Evolutionary conservation across 2,888 invertebrate species (phyloP), one percentile per base, ranked within the genome.

Genomic region (Syrphus vitripennis): DNA sequence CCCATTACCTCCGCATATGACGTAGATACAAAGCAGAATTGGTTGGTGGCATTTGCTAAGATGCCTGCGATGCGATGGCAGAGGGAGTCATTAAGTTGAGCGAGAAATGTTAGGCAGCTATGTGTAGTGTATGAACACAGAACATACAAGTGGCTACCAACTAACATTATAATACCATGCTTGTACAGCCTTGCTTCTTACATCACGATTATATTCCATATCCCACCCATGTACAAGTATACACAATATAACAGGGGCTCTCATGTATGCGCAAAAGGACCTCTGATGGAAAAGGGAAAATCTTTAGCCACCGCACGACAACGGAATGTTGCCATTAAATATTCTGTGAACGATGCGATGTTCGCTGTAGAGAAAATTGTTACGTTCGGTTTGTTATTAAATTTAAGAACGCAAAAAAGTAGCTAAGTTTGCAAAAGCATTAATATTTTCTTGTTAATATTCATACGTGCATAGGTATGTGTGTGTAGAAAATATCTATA

Each of bases 331-430:
- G 31, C 53, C 53, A 57, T 55, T 57, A 67, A 57, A 67, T 63
- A 71, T 78, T 71, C 26, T 40, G 37, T 48, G 76, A 75, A 76
- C 42, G 37, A 76, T 63, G 37, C 42, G 37, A 76, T 63, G 37
- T 76, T 37, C 45, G 40, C 76, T 70, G n/a, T 12, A 55, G 55
- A 53, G 55, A 70, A n/a, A 29, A 81, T 63, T 61, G 45, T 70
- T 76, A 69, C 69, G 45, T 75, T 53, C n/a, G 48, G 65, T 42
- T 61, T 75, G 67, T 69, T 80, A 69, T 61, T 37, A 75, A 53
- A 75, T 53, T 61, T 53, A 29, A 69, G 59, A 42, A 50, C 26
- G 12, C 5, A 40, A 26, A 69, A 34, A 57, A 67, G n/a, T 21
- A 29, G n/a, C 24, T 34, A n/a, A 21, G 24, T 48, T 55, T 10